Evolutionary conservation across 2,797 vertebrate genomes (phyloP), one percentile per base, ranked within the genome.

Genomic region (Leucoraja ocellata): DNA sequence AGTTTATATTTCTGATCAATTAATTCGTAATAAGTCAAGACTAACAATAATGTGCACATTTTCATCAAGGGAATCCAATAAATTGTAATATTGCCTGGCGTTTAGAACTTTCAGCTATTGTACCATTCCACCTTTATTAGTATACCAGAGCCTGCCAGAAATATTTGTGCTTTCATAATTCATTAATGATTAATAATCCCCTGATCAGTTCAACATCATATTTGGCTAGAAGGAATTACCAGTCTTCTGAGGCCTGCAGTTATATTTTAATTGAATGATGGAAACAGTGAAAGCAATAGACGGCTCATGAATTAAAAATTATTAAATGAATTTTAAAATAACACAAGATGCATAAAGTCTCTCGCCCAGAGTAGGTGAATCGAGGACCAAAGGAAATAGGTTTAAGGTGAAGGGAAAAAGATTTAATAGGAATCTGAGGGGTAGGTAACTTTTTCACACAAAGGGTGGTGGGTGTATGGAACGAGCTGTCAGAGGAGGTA

Each of bases 171-270:
- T 4, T 46, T 91, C 68, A 25, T 25, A 73, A 73, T 91, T 32
- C 68, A 71, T 91, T 91, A 91, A 91, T 91, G 88, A 91, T 91
- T 71, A 91, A 91, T 91, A 91, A 91, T 91, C 63, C 28, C 18
- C 21, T 36, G 36, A 90, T 36, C n/a, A 91, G 32, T 91, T 21
- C 88, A 91, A 36, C 21, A 73, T 39, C 39, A 91, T 73, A 91
- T 68, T 71, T 91, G 36, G 88, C 39, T 91, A 36, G 84, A 65
- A 88, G 14, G 65, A 32, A 91, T 23, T 91, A 18, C 28, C 18
- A 39, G 65, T 18, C 88, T 91, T 21, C 68, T 91, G 88, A 91
- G 88, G 9, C 23, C 65, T 46, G 65, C 32, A 46, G 32, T 71
- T 91, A 91, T 46, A 91, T 73, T 91, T 71, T 91, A 91, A 91